Evolutionary conservation across 2,888 invertebrate genomes (phyloP), one percentile per base, ranked within the genome.

Genomic region (Meteorus colon): DNA sequence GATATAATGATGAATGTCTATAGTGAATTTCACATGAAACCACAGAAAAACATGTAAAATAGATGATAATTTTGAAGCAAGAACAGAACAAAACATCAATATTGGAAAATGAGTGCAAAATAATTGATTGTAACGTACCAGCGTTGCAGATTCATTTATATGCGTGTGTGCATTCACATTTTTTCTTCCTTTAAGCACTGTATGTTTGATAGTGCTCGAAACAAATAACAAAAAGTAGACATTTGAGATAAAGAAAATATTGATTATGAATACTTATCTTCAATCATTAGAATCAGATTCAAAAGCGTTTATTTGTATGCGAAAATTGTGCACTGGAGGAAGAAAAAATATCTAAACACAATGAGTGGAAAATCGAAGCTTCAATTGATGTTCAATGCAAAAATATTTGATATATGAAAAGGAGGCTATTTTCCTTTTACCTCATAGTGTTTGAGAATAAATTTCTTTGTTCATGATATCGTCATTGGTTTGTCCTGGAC

Each of bases 261-360:
- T 10, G 31, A 62, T 31, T 62, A 62, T 16, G 29, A 62, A 62
- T 12, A 31, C 4, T 62, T 60, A 60, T 60, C 27, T 60, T 55
- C 2, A n/a, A n/a, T 4, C 59, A 27, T 60, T 8, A 62, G 14
- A 6, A 62, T 4, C 29, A 62, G 51, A 16, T 27, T 5, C 51
- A 62, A 14, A 74, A 59, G 67, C 71, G 27, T 71, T 16, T 62
- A 60, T 24, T 41, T 70, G 37, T 63, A 12, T 74, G n/a, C 27
- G 16, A 27, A 2, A 68, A 37, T 65, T 27, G 19, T 24, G 34
- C 34, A 34, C 8, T 41, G 12, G 31, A 68, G 27, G n/a, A 34
- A 72, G 72, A 45, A 45, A 70, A 75, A 24, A 31, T 62, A 63
- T 34, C 4, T 34, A 31, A n/a, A 48, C 4, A n/a, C 19, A 55